Conservation (phyloP, 2,797 vertebrate species). For the Gadopsis marmoratus region DNA sequence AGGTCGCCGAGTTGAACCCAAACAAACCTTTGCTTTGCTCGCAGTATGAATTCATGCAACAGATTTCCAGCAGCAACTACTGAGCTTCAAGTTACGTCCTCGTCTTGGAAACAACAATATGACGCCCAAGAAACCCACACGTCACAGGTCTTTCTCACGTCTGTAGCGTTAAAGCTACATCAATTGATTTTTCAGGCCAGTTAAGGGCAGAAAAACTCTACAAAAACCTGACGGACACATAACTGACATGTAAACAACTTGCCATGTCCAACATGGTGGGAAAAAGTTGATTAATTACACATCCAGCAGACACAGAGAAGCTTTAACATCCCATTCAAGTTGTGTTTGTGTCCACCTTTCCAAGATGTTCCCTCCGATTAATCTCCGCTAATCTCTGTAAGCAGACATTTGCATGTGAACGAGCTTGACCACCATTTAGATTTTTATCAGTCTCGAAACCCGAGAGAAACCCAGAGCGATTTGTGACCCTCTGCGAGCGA, state of each 20-base stretch:
- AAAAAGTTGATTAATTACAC: neutral
- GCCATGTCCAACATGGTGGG: too few relatives aligned
- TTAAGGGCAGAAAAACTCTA: neutral
- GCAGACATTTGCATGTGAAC: too few relatives aligned
- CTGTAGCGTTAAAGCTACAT: neutral
- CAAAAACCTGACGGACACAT: neutral
- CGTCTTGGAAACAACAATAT: neutral
- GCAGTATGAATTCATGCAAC: neutral
- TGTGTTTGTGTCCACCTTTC: too few relatives aligned
- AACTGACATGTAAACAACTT: neutral
- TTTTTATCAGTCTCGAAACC: too few relatives aligned
- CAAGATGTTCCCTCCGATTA: too few relatives aligned
- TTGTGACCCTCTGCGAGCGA: too few relatives aligned
- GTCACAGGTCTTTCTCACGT: too few relatives aligned
- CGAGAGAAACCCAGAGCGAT: too few relatives aligned
- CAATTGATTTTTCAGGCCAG: neutral
- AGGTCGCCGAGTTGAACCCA: neutral
- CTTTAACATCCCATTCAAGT: too few relatives aligned
- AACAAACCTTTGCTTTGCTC: neutral
- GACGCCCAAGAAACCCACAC: neutral
- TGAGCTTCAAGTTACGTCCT: neutral
- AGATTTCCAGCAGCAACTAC: neutral
- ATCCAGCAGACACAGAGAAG: neutral
- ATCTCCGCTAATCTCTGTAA: too few relatives aligned
- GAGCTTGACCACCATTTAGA: too few relatives aligned